These are phyloP conservation scores for Heliothis peltigera DNA, from an alignment of 2,888 invertebrate species.

Conservation along the genomic window DNA sequence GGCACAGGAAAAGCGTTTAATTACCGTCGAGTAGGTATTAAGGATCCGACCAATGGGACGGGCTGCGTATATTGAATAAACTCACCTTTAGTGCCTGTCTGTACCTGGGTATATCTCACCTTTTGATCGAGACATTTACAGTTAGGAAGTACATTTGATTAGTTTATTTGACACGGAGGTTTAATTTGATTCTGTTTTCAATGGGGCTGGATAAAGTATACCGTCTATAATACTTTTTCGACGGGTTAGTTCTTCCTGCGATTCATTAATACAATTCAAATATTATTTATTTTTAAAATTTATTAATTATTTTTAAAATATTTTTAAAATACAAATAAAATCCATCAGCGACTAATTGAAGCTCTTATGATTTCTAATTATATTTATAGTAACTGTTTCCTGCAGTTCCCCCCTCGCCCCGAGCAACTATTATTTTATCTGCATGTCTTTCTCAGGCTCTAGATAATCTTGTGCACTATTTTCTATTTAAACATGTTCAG, in stretches of 20 bases:
- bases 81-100: constrained; percentile 42
- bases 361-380: background rate
- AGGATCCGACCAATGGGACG: constrained; percentile 83
- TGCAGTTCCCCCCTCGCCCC: no score
- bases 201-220: background rate
- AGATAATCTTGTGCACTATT: no score
- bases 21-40: constrained; percentile 84
- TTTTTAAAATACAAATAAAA: background rate
- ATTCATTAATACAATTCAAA: no score
- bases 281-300: no score
- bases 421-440: no score
- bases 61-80: constrained; percentile 75
- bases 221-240: no score
- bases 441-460: no score
- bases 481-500: no score
- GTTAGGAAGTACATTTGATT: constrained; percentile 41
- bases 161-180: constrained; percentile 19
- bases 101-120: constrained; percentile 35
- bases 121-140: constrained; percentile 37
- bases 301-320: no score
- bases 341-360: background rate
- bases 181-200: constrained; percentile 2
- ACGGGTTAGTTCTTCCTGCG: no score
- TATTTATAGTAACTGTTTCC: no score
- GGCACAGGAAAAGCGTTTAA: constrained; percentile 84